Conservation (phyloP, 2,888 invertebrate species). For the Lithophane leautieri region DNA sequence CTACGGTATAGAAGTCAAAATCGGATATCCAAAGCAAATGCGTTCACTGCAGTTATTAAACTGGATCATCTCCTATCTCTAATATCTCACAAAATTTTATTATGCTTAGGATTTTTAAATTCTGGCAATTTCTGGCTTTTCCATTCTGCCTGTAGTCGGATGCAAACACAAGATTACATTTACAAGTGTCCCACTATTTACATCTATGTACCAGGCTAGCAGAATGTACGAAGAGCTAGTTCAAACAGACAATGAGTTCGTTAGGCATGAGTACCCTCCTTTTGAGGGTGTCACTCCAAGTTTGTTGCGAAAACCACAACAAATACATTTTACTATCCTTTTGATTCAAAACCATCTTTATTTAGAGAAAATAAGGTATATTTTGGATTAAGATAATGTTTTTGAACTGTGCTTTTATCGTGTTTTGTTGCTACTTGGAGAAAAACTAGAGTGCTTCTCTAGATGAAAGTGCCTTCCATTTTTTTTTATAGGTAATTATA, state of each 20-base stretch:
- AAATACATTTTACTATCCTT: constrained; percentile 11
- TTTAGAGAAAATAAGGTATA: constrained; percentile 8
- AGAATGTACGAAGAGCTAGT: constrained; percentile 59
- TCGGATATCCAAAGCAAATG: no score
- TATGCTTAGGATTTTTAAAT: background rate
- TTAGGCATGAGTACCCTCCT: constrained; percentile 83
- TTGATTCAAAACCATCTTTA: constrained; percentile 22
- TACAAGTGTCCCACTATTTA: constrained; percentile 31
- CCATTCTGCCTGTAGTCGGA: background rate
- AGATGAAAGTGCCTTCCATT: constrained; percentile 53
- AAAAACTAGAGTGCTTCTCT: constrained; percentile 61
- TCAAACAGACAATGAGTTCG: constrained; percentile 85
- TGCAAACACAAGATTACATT: constrained; percentile 13
- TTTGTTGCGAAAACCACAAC: constrained; percentile 64
- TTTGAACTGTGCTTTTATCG: constrained; percentile 5
- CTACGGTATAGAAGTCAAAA: no score
- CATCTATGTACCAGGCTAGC: constrained; percentile 50
- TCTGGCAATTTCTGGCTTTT: background rate
- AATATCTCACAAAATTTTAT: background rate
- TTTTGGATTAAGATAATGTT: constrained; percentile 17
- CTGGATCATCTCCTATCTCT: background rate
- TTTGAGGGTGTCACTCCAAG: constrained; percentile 81
- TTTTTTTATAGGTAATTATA: background rate
- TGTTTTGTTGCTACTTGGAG: constrained; percentile 41
- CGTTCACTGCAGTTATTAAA: background rate